Percentiles rank a stretch among this genome's conserved stretches.
Evolutionary conservation across 2,888 invertebrate species (phyloP).

Genomic region (Acronicta leporina): DNA sequence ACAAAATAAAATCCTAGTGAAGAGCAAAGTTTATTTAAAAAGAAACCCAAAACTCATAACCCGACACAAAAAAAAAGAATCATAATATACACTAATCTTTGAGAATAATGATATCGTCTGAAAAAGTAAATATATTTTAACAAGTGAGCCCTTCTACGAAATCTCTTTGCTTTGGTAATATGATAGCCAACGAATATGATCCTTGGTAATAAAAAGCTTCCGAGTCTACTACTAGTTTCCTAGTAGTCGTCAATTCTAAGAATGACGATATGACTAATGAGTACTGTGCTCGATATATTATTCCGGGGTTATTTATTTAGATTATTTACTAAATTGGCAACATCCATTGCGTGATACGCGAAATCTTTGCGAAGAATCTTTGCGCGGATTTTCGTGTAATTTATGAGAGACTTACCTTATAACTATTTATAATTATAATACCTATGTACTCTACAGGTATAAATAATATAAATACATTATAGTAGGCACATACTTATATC

Average conservation of each 20-base stretch:
- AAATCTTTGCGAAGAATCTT: conserved; percentile 26
- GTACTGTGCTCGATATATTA: background rate
- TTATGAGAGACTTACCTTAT: background rate
- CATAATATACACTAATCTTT: background rate
- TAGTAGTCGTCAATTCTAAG: conserved; percentile 23
- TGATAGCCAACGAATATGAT: conserved; percentile 36
- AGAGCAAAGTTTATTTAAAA: too few relatives aligned
- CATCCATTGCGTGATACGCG: conserved; percentile 38
- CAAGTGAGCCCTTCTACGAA: conserved; percentile 31
- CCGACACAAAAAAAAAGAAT: too few relatives aligned
- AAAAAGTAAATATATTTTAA: conserved; percentile 20
- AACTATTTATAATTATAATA: background rate
- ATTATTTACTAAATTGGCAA: conserved; percentile 48
- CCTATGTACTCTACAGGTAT: too few relatives aligned
- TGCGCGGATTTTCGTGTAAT: conserved; percentile 29
- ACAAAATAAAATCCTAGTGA: too few relatives aligned
- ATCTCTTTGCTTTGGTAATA: conserved; percentile 36
- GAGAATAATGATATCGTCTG: conserved; percentile 32
- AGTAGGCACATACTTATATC: background rate
- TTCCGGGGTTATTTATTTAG: conserved; percentile 32
- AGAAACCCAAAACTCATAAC: too few relatives aligned
- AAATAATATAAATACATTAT: too few relatives aligned
- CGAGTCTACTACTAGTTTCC: conserved; percentile 14
- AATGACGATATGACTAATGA: conserved; percentile 17
- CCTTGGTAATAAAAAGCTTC: conserved; percentile 23